These are phyloP conservation scores for Dicaeum eximium DNA, from an alignment of 2,113 vertebrate genomes.

Conservation along the genomic window DNA sequence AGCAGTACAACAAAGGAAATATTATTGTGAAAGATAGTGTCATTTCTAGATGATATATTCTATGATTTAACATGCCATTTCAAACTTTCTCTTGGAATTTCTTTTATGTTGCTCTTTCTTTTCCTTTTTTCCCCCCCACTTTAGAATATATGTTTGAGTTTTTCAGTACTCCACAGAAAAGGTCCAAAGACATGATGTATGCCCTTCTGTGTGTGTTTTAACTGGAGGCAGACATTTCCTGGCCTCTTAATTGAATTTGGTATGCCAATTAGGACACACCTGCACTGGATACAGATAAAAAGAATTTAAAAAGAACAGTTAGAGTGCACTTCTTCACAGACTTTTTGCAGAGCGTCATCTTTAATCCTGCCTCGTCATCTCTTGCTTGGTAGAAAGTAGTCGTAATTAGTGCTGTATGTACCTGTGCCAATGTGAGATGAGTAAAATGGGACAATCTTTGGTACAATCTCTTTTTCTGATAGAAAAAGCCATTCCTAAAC, in stretches of 20 bases:
- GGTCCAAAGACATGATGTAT: background rate
- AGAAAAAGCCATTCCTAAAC: background rate
- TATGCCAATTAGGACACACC: background rate
- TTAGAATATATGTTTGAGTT: background rate
- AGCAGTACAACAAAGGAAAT: background rate
- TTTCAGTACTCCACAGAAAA: background rate
- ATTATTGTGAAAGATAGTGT: background rate
- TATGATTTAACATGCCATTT: background rate
- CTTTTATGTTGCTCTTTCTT: background rate
- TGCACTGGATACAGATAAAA: background rate
- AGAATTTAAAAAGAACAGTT: background rate
- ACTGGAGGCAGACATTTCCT: background rate
- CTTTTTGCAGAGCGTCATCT: background rate
- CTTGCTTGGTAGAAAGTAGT: background rate
- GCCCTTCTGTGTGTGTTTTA: background rate
- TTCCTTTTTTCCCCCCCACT: rapidly evolving
- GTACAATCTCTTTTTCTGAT: background rate
- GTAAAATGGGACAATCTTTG: background rate
- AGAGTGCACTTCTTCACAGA: background rate
- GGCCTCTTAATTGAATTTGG: background rate
- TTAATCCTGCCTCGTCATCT: background rate
- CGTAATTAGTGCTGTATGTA: background rate
- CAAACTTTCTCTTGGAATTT: background rate
- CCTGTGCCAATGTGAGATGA: background rate
- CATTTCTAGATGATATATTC: background rate